A percentile compares a stretch with the other conserved stretches of the same genome.
Conservation (phyloP, 2,888 invertebrate species). For the Thysanoteuthis rhombus region DNA sequence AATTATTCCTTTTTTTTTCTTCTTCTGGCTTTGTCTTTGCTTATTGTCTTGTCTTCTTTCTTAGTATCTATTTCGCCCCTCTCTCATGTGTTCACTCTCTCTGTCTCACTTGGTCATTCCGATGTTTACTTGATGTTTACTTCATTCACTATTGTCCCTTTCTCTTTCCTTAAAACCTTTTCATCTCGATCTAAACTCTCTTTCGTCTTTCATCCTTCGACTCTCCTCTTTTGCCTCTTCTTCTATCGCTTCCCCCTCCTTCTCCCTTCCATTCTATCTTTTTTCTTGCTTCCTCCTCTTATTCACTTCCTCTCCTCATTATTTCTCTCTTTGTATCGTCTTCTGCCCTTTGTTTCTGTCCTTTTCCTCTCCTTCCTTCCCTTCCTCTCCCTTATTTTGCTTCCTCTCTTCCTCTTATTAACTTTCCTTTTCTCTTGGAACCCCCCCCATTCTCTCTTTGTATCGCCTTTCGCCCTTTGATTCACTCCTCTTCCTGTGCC, state of each 20-base stretch:
- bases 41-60: too few species aligned
- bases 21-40: too few species aligned
- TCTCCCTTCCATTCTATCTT: neutral
- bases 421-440: neutral
- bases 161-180: neutral
- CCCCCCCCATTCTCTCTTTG: neutral
- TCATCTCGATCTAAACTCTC: too few species aligned
- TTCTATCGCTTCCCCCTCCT: neutral
- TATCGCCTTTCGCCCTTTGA: neutral
- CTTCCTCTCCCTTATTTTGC: neutral
- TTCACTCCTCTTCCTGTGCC: neutral
- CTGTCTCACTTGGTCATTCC: too few species aligned
- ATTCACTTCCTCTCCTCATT: too few species aligned
- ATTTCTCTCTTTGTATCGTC: too few species aligned
- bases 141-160: neutral
- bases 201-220: neutral
- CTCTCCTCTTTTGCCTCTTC: neutral
- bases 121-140: too few species aligned
- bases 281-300: neutral
- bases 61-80: too few species aligned
- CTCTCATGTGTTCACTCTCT: too few species aligned
- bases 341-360: too few species aligned
- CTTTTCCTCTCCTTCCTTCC: neutral
- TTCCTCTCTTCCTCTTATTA: neutral
- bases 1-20: too few species aligned